A percentile compares a stretch with the other conserved stretches of the same genome.
Conservation (phyloP, 2,888 invertebrate genomes). For the Sesia apiformis region DNA sequence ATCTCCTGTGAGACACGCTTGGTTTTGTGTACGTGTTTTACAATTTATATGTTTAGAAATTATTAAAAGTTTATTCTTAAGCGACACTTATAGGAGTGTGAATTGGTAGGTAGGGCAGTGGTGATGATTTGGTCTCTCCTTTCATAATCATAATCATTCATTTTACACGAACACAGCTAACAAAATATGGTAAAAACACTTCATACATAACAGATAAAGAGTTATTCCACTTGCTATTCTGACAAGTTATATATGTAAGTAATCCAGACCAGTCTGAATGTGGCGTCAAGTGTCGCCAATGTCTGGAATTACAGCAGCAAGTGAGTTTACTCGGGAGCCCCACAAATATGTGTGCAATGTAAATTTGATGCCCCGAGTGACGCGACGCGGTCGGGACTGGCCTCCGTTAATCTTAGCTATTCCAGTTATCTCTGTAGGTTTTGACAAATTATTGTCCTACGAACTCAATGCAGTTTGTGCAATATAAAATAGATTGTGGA, state of each 20-base stretch:
- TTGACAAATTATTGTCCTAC: constrained; percentile 23
- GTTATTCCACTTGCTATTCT: not conserved
- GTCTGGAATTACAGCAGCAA: constrained; percentile 25
- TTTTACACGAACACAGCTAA: too few relatives aligned
- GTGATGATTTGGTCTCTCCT: too few relatives aligned
- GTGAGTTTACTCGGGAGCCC: constrained; percentile 32
- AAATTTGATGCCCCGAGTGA: constrained; percentile 58
- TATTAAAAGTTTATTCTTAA: too few relatives aligned
- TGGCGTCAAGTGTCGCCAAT: constrained; percentile 19
- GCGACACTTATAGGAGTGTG: too few relatives aligned
- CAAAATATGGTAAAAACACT: too few relatives aligned
- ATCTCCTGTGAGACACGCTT: constrained; percentile 24
- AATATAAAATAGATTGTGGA: not conserved
- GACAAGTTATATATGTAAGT: not conserved
- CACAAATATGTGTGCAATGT: constrained; percentile 62
- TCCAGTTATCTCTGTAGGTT: constrained; percentile 21
- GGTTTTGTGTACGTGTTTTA: constrained; percentile 21
- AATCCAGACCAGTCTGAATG: constrained; percentile 1
- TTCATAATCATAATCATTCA: too few relatives aligned
- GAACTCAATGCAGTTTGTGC: not conserved
- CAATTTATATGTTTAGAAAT: too few relatives aligned
- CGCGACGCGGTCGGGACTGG: constrained; percentile 34
- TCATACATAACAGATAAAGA: too few relatives aligned
- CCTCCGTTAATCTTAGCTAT: constrained; percentile 42
- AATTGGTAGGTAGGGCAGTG: too few relatives aligned